Evolutionary conservation across 2,797 vertebrate species (phyloP).

Genomic region (Menidia menidia): DNA sequence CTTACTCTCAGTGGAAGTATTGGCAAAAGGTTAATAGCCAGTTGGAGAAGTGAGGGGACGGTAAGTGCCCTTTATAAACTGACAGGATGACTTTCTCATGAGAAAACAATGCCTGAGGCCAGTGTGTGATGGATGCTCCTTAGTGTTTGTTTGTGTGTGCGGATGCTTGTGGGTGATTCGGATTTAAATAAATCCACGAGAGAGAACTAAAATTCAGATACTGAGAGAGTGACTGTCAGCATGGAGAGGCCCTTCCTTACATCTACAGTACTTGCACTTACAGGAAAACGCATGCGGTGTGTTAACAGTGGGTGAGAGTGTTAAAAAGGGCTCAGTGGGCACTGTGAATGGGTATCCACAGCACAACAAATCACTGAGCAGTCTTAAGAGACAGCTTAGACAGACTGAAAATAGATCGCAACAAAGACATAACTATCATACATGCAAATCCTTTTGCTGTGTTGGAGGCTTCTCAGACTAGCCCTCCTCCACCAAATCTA

Average conservation of each 20-base stretch:
- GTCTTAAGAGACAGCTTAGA: not conserved
- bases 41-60: constrained; percentile 36
- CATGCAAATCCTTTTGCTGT: not conserved
- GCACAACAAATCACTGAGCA: constrained; percentile 8
- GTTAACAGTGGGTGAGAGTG: not conserved
- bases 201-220: constrained; percentile 7
- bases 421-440: not conserved
- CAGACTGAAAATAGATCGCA: not conserved
- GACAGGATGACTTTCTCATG: constrained; percentile 46
- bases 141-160: constrained; percentile 7
- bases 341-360: constrained; percentile 2
- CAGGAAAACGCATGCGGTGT: not conserved
- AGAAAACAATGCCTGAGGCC: constrained; percentile 41
- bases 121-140: constrained; percentile 11
- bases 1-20: constrained; percentile 40
- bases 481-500: not conserved
- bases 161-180: not conserved
- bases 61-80: constrained; percentile 67
- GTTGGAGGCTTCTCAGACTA: not conserved
- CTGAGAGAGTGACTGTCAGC: constrained; percentile 20
- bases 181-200: not conserved
- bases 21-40: constrained; percentile 70
- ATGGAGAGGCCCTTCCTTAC: constrained; percentile 17
- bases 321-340: not conserved
- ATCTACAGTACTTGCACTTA: constrained; percentile 1